Evolutionary conservation across 1,140 invertebrate genomes (phyloP).

Genomic region (Drosophila athabasca): DNA sequence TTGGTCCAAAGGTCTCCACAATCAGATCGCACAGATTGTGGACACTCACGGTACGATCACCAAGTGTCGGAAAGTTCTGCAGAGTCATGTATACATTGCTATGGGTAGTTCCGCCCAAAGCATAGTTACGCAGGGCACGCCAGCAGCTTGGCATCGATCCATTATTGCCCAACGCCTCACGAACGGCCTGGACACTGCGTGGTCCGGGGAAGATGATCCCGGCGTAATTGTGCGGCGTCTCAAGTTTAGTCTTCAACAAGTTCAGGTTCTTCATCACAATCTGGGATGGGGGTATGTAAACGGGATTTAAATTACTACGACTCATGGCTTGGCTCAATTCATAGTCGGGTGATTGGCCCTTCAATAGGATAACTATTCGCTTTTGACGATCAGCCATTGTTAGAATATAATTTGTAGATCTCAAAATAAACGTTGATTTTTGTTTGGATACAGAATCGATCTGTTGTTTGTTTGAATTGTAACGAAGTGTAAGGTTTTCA

Average conservation of each 20-base stretch:
- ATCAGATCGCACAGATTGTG: constrained; percentile 84
- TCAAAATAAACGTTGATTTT: constrained; percentile 15
- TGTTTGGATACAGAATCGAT: not conserved
- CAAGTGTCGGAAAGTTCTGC: constrained; percentile 77
- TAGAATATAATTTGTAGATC: not conserved
- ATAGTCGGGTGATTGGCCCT: constrained; percentile 17
- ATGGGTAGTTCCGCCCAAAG: constrained; percentile 83
- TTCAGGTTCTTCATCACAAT: constrained; percentile 69
- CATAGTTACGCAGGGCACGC: constrained; percentile 83
- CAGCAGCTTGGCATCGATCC: constrained; percentile 81
- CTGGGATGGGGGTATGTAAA: constrained; percentile 29
- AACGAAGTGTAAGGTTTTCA: not conserved
- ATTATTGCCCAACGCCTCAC: constrained; percentile 73
- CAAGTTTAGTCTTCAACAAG: constrained; percentile 74
- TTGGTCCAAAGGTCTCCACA: constrained; percentile 74
- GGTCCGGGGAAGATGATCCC: constrained; percentile 84
- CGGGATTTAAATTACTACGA: constrained; percentile 31
- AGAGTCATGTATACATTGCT: constrained; percentile 77
- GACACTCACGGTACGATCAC: constrained; percentile 82
- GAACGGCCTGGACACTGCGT: constrained; percentile 84
- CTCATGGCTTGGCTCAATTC: constrained; percentile 10
- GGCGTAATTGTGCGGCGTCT: constrained; percentile 68
- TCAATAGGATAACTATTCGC: constrained; percentile 26
- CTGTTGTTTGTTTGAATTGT: constrained; percentile 3
- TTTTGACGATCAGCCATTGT: constrained; percentile 24